A percentile compares a stretch with the other conserved stretches of the same genome.
Conservation (phyloP, 2,113 vertebrate species). For the Abramis brama region DNA sequence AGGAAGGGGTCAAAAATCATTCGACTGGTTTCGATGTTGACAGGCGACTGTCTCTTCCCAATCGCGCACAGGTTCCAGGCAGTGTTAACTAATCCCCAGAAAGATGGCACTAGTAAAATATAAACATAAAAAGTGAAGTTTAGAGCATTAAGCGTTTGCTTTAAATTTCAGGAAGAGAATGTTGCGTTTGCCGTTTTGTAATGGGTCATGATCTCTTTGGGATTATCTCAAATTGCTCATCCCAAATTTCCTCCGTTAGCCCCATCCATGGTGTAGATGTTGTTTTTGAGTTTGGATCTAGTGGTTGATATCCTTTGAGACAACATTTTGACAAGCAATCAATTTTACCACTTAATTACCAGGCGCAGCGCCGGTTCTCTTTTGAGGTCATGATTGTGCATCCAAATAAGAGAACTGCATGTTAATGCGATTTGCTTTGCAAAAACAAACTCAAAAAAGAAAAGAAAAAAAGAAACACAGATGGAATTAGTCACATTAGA, state of each 20-base stretch:
- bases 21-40: conserved; percentile 90
- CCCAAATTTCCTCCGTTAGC: not conserved
- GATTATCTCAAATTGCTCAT: conserved; percentile 31
- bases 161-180: not conserved
- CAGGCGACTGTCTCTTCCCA: conserved; percentile 87
- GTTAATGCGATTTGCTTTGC: not conserved
- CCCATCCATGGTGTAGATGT: not conserved
- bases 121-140: conserved; percentile 18
- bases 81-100: conserved; percentile 92
- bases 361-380: not conserved
- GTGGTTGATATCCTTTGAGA: conserved; percentile 11
- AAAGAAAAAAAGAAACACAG: not conserved
- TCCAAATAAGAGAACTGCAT: conserved; percentile 26
- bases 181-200: not conserved
- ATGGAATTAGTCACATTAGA: conserved; percentile 40
- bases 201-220: not conserved
- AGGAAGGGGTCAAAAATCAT: conserved; percentile 93
- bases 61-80: conserved; percentile 91
- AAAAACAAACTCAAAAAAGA: not conserved
- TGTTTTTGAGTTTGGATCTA: not conserved
- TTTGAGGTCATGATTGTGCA: conserved; percentile 20
- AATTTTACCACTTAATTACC: conserved; percentile 25
- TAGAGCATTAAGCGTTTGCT: conserved; percentile 3
- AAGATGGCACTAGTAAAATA: conserved; percentile 83
- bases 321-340: conserved; percentile 17